These are phyloP conservation scores for Nannoperca australis DNA, from an alignment of 2,797 vertebrate genomes.

Conservation along the genomic window DNA sequence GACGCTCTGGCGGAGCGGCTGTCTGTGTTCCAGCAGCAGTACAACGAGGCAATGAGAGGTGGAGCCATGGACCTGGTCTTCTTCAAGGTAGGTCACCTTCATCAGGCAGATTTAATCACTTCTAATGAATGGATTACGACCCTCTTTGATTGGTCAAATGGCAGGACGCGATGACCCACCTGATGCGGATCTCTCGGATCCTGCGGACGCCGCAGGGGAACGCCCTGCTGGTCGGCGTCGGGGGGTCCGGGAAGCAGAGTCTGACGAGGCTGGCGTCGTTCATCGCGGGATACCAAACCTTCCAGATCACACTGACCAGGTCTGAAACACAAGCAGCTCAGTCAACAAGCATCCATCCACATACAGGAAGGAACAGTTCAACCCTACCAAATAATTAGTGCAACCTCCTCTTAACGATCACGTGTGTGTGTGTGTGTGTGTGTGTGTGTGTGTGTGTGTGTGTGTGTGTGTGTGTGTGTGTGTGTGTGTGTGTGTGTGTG, in stretches of 20 bases:
- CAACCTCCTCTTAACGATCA: no score
- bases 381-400: no score
- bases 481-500: no score
- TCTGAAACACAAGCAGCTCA: constrained; percentile 45
- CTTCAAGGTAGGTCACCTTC: constrained; percentile 83
- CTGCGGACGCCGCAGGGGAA: constrained; percentile 88
- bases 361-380: no score
- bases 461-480: no score
- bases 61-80: constrained; percentile 90
- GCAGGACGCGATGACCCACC: constrained; percentile 89
- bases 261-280: constrained; percentile 88
- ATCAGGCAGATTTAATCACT: no score
- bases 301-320: constrained; percentile 90
- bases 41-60: constrained; percentile 87
- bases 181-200: constrained; percentile 89
- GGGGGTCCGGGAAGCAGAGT: constrained; percentile 91
- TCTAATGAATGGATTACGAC: no score
- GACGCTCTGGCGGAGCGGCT: constrained; percentile 84
- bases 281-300: constrained; percentile 89
- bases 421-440: background rate
- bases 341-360: no score
- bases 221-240: constrained; percentile 90
- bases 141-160: constrained; percentile 16
- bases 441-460: constrained; percentile 2
- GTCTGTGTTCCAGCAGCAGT: constrained; percentile 84